Percentiles rank a stretch among this genome's conserved stretches.
phyloP scores from a whole-genome alignment of 2,888 invertebrate genomes.

The Eumerus sabulonum region DNA sequence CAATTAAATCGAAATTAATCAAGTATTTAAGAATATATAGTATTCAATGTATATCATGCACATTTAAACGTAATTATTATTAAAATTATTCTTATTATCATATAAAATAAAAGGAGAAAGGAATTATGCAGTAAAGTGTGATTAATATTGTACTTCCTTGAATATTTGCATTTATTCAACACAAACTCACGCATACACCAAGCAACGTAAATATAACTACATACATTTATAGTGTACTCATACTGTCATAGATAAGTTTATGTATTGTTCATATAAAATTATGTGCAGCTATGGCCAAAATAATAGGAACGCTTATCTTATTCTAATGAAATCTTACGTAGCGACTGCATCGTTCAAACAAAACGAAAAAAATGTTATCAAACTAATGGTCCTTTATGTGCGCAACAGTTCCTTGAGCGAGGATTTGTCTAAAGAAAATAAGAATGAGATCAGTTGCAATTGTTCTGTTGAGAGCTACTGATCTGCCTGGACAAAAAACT shows the following conservation, averaged over 20 bases:
- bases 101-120: not conserved
- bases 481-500: too few relatives aligned
- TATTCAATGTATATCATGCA: slow-evolving; percentile 29
- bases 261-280: slow-evolving; percentile 30
- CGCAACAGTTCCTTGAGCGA: too few relatives aligned
- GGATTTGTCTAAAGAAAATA: too few relatives aligned
- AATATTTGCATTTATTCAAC: slow-evolving; percentile 34
- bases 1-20: not conserved
- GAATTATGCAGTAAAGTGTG: slow-evolving; percentile 4
- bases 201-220: slow-evolving; percentile 24
- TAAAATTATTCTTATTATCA: slow-evolving; percentile 22
- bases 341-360: too few relatives aligned
- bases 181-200: slow-evolving; percentile 41
- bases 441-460: too few relatives aligned
- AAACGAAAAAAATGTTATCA: too few relatives aligned
- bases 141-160: slow-evolving; percentile 48
- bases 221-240: slow-evolving; percentile 2
- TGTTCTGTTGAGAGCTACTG: too few relatives aligned
- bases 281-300: not conserved
- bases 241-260: slow-evolving; percentile 13
- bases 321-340: too few relatives aligned
- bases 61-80: not conserved
- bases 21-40: slow-evolving; percentile 4
- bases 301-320: too few relatives aligned
- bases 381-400: too few relatives aligned